Evolutionary conservation across 2,888 invertebrate genomes (phyloP), one percentile per base, ranked within the genome.

Genomic region (Peribatodes rhomboidaria): DNA sequence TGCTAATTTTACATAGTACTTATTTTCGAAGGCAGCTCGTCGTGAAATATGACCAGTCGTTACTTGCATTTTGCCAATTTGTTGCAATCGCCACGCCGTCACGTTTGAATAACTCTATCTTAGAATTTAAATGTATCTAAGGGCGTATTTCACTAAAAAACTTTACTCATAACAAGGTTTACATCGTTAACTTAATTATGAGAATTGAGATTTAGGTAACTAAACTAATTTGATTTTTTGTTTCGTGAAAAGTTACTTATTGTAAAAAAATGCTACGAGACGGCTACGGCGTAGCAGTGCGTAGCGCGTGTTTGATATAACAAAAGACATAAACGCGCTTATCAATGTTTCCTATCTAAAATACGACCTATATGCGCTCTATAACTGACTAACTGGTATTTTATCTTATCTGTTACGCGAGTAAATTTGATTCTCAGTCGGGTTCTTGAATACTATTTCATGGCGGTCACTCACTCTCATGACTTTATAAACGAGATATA

Each of bases 241-340:
- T 14, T 27, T 8, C 14, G 27, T 27, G 22, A 10, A 44, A 20
- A 20, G 16, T 16, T 10, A 2, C 18, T 4, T 46, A 4, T 22
- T 8, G 13, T n/a, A 46, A 31, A 56, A 47, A 35, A 22, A 11
- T 10, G 22, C 47, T 61, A 47, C 54, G 53, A 35, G 37, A 11
- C 9, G 16, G 47, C 54, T 61, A 61, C 61, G 61, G 13, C 61
- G 61, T 56, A 56, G 61, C 55, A 31, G 37, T 6, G 42, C 49
- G 55, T 47, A 41, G 41, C 39, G 22, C n/a, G 4, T 0, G 22
- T 8, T 10, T 9, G 16, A 31, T 10, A 1, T 6, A 41, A 55
- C 10, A 2, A 42, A 41, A 61, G 61, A 61, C 33, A 31, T 55
- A 13, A 49, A 56, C 61, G 56, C 44, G 41, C 18, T 31, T 47